Base-by-base conservation (phyloP, 2,113 vertebrate genomes). In the Zeus faber region DNA sequence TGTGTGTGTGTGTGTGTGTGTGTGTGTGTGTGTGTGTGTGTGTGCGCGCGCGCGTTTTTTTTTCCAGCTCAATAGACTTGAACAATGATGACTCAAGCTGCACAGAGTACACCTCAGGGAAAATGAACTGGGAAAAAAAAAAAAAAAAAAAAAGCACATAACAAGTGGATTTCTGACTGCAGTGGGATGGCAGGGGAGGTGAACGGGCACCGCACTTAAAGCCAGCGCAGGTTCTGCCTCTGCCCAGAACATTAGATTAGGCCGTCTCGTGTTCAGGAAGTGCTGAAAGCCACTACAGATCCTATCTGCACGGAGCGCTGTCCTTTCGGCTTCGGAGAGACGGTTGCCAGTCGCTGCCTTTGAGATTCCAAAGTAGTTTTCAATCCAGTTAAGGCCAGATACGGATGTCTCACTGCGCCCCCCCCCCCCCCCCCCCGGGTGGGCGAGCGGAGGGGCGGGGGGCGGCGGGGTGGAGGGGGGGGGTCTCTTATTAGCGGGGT, bases 211-310 rank as follows among this genome's bases (percentile, higher is more conserved):
- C 63, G 76, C 79, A 61, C 79, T 89, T 86, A 87, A 88, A 87
- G 84, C 83, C 70, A 61, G 66, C 65, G 63, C 79, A 80, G 79
- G 79, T 83, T 74, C 57, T 64, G 37, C 40, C 70, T 58, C 47
- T 51, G 23, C 64, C 52, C 20, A 23, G 67, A 61, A 88, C 80
- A 89, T 91, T 88, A 70, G 86, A 91, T 89, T 91, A 89, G 83
- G 41, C 74, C 68, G 83, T 87, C 85, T 88, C 58, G 62, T 77
- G 64, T 77, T 83, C 85, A 84, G 89, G 89, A 89, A 88, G 87
- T 77, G 89, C 89, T 89, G 89, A 90, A 88, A 90, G 87, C 84
- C 85, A 70, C 65, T 82, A 78, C 68, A 73, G 89, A 89, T 91
- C 66, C 64, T 85, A 90, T 90, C 88, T 65, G 55, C 54, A 65